Evolutionary conservation across 2,113 vertebrate species (phyloP).

Genomic region (Microcebus lehilahytsara): DNA sequence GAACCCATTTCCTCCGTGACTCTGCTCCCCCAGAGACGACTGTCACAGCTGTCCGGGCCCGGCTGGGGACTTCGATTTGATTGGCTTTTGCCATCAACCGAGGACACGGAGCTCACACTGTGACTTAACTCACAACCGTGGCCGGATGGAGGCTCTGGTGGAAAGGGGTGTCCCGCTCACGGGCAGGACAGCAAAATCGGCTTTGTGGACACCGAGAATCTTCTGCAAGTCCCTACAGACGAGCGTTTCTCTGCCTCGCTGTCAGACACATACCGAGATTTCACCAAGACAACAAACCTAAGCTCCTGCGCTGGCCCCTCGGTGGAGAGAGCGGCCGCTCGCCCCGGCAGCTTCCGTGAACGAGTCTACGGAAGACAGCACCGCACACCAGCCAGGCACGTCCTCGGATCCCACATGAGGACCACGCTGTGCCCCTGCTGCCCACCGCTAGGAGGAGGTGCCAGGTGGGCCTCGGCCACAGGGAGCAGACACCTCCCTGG

Average conservation of each 20-base stretch:
- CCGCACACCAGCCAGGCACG: neutral
- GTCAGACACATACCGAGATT: fast-evolving
- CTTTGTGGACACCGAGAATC: neutral
- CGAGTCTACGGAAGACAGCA: neutral
- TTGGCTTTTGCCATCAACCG: neutral
- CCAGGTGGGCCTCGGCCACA: fast-evolving
- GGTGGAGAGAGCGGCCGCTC: fast-evolving
- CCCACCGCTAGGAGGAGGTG: fast-evolving
- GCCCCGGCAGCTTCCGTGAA: neutral
- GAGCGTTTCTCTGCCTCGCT: neutral
- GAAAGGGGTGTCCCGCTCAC: neutral
- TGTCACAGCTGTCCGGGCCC: neutral
- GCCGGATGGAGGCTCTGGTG: fast-evolving
- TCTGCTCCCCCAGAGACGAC: neutral
- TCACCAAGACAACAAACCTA: fast-evolving
- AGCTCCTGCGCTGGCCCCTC: fast-evolving
- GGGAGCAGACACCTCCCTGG: fast-evolving
- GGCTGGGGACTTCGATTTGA: fast-evolving
- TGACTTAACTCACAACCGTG: fast-evolving
- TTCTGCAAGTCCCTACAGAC: neutral
- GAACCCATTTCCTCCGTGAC: neutral
- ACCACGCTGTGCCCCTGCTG: fast-evolving
- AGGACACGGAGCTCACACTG: neutral
- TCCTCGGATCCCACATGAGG: fast-evolving
- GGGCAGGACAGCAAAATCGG: fast-evolving